These are phyloP conservation scores for Diabrotica virgifera DNA, from an alignment of 1,140 invertebrate genomes.

Conservation along the genomic window DNA sequence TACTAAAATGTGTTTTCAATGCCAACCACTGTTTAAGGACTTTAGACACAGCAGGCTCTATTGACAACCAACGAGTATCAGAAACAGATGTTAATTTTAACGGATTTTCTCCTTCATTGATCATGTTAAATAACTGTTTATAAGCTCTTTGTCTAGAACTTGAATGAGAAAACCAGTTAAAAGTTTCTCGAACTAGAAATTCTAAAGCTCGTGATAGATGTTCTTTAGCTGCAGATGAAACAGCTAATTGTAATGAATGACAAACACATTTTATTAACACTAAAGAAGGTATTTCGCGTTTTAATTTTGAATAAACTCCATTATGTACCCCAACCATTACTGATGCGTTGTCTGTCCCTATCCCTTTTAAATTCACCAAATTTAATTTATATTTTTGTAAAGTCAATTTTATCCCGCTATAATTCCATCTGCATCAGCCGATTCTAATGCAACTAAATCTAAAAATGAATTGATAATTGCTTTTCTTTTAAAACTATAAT, in stretches of 20 bases:
- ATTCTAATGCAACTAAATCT: too few relatives aligned
- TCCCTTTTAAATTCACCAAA: too few relatives aligned
- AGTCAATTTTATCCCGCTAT: too few relatives aligned
- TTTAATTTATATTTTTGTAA: too few relatives aligned
- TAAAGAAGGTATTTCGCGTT: slow-evolving; percentile 11
- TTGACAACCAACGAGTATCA: slow-evolving; percentile 46
- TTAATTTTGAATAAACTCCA: slow-evolving; percentile 12
- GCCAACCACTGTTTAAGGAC: too few relatives aligned
- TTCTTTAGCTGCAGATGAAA: slow-evolving; percentile 18
- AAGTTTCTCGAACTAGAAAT: slow-evolving; percentile 46
- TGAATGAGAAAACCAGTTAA: slow-evolving; percentile 44
- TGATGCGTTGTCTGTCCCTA: too few relatives aligned
- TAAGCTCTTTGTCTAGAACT: slow-evolving; percentile 30
- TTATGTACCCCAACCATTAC: too few relatives aligned
- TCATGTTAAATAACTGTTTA: slow-evolving; percentile 39
- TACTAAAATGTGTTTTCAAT: too few relatives aligned
- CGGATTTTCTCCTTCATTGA: slow-evolving; percentile 44
- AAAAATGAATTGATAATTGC: too few relatives aligned
- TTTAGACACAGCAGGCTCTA: slow-evolving; percentile 41
- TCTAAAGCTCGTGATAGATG: slow-evolving; percentile 44
- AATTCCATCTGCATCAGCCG: too few relatives aligned
- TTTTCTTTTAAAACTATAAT: too few relatives aligned
- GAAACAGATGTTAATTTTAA: slow-evolving; percentile 43
- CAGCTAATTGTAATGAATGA: slow-evolving; percentile 19
- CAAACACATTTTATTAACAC: slow-evolving; percentile 18